phyloP scores from a whole-genome alignment of 2,113 vertebrate genomes.

The Scatophagus argus region DNA sequence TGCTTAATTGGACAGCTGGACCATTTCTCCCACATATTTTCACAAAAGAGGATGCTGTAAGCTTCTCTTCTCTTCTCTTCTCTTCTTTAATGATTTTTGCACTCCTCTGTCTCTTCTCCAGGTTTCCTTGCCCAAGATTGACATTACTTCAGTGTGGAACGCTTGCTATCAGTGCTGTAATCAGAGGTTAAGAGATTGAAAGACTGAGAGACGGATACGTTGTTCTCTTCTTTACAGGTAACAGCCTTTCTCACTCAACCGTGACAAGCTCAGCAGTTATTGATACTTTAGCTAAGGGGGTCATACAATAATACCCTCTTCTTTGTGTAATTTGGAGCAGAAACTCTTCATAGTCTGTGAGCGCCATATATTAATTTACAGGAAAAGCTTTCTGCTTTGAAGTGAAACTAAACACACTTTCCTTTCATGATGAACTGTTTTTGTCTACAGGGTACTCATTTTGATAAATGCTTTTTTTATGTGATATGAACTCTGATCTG shows the following conservation, averaged over 20 bases:
- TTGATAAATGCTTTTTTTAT: slow-evolving; percentile 45
- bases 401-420: slow-evolving; percentile 63
- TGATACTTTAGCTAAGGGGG: slow-evolving; percentile 67
- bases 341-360: slow-evolving; percentile 45
- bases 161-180: slow-evolving; percentile 66
- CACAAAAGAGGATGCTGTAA: slow-evolving; percentile 52
- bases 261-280: slow-evolving; percentile 66
- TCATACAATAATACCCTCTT: slow-evolving; percentile 71
- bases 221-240: slow-evolving; percentile 60
- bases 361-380: slow-evolving; percentile 70
- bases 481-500: slow-evolving; percentile 32
- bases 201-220: slow-evolving; percentile 54
- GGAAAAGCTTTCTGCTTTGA: slow-evolving; percentile 58
- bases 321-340: slow-evolving; percentile 56
- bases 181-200: no score
- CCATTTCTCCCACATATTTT: slow-evolving; percentile 65
- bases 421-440: slow-evolving; percentile 58
- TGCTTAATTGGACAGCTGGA: slow-evolving; percentile 75
- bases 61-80: slow-evolving; percentile 33
- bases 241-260: slow-evolving; percentile 55
- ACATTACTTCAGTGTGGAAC: slow-evolving; percentile 36
- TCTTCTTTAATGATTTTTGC: slow-evolving; percentile 13
- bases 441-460: slow-evolving; percentile 49
- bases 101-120: slow-evolving; percentile 35
- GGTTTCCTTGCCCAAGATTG: slow-evolving; percentile 17